Conservation (phyloP, 2,113 vertebrate species). For the Antechinus stuartii region DNA sequence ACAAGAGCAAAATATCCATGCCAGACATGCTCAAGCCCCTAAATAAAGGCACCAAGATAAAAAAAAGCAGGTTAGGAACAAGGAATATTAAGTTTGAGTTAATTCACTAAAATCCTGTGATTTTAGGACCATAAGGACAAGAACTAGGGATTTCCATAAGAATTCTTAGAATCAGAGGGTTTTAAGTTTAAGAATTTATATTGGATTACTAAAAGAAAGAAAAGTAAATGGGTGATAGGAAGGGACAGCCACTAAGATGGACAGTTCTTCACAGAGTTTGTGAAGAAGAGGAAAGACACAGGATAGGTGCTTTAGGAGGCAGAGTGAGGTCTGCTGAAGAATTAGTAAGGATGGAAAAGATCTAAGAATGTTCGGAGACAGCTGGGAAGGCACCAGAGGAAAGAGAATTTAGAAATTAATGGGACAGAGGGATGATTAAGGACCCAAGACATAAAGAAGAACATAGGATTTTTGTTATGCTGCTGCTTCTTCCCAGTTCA, state of each 20-base stretch:
- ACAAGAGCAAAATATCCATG: background rate
- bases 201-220: background rate
- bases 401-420: constrained; percentile 18
- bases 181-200: background rate
- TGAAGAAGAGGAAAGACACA: background rate
- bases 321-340: background rate
- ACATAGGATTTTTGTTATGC: background rate
- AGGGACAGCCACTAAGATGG: background rate
- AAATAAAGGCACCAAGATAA: background rate
- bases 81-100: background rate
- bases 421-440: background rate
- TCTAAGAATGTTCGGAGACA: background rate
- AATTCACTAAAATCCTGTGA: background rate
- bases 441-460: background rate
- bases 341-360: background rate
- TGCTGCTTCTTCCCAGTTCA: too few species aligned
- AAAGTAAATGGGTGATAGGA: background rate
- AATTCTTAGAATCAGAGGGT: background rate
- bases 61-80: background rate
- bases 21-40: background rate
- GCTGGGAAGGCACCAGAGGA: background rate
- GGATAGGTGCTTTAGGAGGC: background rate
- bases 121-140: background rate
- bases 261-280: background rate
- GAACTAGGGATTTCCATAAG: background rate